Base-by-base conservation (phyloP, 2,113 vertebrate species). In the Python bivittatus region DNA sequence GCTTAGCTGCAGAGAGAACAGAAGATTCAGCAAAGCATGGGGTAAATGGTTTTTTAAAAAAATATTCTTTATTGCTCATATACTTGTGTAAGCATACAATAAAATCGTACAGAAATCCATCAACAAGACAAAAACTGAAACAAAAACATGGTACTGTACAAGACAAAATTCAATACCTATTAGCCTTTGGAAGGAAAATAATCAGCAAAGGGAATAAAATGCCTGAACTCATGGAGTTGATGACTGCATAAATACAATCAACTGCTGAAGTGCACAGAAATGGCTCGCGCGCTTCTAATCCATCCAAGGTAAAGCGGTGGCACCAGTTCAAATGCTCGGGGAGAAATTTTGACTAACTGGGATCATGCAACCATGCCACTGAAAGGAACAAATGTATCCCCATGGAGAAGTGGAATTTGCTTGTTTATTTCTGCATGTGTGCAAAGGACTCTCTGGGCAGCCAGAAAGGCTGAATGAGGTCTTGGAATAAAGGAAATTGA, bases 111-210 rank as follows among this genome's bases (percentile, higher is more conserved):
- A 79, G 25, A 92, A 88, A 92, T 88, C 25, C 15, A 15, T 88
- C 68, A 7, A 6, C 33, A 84, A 84, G 53, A 90, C 1, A 4
- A 58, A 90, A 90, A 79, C 72, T 42, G 48, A 29, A 79, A 83
- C 25, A 54, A 22, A 54, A 87, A 17, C 12, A 0, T 88, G 23
- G n/a, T 72, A 91, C 60, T n/a, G 9, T 56, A n/a, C 38, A 23
- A 79, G 84, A 42, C 48, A 17, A 72, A 68, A 91, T 38, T 68
- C 23, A 91, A 87, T 56, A 68, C 22, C 29, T 12, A 68, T 91
- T 56, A 68, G 53, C 54, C 33, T n/a, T 91, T 85, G 42, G 38
- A 48, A 84, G 56, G 84, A 91, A 91, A 58, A 84, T 90, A 91
- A 88, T 29, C 61, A 79, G 38, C 27, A 25, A 92, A 53, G 23